Evolutionary conservation across 2,113 vertebrate species (phyloP).

Genomic region (Sphyrna mokarran): DNA sequence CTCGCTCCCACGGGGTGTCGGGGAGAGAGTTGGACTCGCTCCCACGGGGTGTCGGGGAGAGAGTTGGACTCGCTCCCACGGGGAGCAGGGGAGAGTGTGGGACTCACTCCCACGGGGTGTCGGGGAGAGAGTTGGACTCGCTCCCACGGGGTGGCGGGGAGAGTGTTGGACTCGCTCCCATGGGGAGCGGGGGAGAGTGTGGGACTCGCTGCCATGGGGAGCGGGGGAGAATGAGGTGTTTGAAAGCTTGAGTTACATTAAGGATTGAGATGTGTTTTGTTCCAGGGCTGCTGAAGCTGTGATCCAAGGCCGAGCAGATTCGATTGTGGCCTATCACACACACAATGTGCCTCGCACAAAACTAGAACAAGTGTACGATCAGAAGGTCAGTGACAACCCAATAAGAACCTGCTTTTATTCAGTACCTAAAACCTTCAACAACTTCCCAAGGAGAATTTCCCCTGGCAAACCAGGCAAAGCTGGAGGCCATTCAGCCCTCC

Average conservation of each 20-base stretch:
- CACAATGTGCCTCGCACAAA: conserved; percentile 84
- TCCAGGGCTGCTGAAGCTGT: conserved; percentile 89
- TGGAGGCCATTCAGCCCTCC: neutral
- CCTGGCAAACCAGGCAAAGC: neutral
- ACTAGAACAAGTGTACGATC: conserved; percentile 76
- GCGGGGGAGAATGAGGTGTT: no score
- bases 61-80: no score
- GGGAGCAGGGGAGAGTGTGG: no score
- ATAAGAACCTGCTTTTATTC: neutral
- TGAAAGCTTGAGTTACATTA: neutral
- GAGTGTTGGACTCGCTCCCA: no score
- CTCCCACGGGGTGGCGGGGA: no score
- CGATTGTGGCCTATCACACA: conserved; percentile 90
- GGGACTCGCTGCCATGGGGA: no score
- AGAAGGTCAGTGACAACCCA: neutral
- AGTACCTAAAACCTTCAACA: neutral
- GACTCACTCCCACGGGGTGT: no score
- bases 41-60: no score
- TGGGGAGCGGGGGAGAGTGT: neutral
- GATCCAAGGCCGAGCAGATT: conserved; percentile 82
- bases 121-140: no score
- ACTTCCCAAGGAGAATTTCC: neutral
- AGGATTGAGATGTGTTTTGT: conserved; percentile 20
- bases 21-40: no score
- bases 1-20: no score